Evolutionary conservation across 2,113 vertebrate species (phyloP), one percentile per base, ranked within the genome.

Genomic region (Philantomba maxwellii): DNA sequence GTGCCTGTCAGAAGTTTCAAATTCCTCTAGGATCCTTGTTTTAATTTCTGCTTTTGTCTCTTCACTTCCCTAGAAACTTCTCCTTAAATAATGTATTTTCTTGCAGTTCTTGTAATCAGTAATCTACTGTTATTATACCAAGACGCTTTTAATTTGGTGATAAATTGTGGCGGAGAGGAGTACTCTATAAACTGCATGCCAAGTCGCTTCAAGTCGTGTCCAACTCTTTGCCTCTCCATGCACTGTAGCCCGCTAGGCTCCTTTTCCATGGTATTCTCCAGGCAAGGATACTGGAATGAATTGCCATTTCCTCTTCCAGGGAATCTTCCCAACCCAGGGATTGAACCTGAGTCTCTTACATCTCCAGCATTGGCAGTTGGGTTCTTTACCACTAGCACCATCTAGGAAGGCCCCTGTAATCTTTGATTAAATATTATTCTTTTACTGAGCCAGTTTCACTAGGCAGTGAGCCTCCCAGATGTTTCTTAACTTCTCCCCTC

Each of bases 311-410:
- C 9, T 70, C 64, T 11, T 70, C 17, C 64, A 70, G 64, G n/a
- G n/a, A 70, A 36, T 23, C 17, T 70, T 36, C n/a, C n/a, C 0
- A 4, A 70, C 19, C 64, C 64, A 70, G 9, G 9, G 64, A 70
- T 6, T 0, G 19, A 70, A 70, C 17, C n/a, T 36, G 64, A 2
- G 0, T 70, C n/a, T 70, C 9, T 36, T 36, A 21, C 7, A 36
- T 66, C n/a, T 21, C n/a, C 8, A 66, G 64, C n/a, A 70, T 12
- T 70, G n/a, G 19, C 17, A 23, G n/a, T 21, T 70, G 5, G n/a
- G 64, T 36, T 70, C n/a, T 70, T 70, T 70, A 70, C n/a, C 64
- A 70, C 4, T 23, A 70, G n/a, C 64, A 70, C 64, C 64, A 36
- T 70, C n/a, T 12, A 36, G 64, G 64, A 70, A 70, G 4, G 0